Evolutionary conservation across 2,113 vertebrate genomes (phyloP).

Genomic region (Rattus rattus): DNA sequence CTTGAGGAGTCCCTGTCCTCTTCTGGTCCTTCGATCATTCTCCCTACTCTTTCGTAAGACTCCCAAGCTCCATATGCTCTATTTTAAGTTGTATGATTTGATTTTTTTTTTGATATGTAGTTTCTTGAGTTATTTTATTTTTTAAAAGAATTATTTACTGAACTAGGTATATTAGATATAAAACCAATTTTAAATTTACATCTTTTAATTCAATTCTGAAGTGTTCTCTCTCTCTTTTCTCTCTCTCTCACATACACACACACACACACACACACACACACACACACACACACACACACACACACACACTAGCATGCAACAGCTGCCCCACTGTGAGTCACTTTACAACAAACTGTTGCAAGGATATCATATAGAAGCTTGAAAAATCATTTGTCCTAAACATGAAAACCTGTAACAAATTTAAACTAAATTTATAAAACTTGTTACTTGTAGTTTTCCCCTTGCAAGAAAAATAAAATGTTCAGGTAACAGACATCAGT

Average conservation of each 20-base stretch:
- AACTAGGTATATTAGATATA: conserved; percentile 92
- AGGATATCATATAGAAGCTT: conserved; percentile 83
- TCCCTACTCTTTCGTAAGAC: too few species aligned
- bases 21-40: too few species aligned
- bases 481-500: conserved; percentile 91
- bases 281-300: conserved; percentile 17
- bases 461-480: conserved; percentile 86
- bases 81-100: too few species aligned
- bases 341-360: conserved; percentile 87
- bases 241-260: conserved; percentile 77
- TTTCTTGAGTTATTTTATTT: too few species aligned
- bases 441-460: conserved; percentile 86
- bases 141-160: conserved; percentile 87
- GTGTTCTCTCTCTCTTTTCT: conserved; percentile 58
- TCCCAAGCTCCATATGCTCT: too few species aligned
- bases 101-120: too few species aligned
- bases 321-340: conserved; percentile 81
- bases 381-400: conserved; percentile 87
- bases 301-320: conserved; percentile 82
- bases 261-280: conserved; percentile 83
- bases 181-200: conserved; percentile 91
- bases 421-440: conserved; percentile 93
- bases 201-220: conserved; percentile 88
- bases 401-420: conserved; percentile 92
- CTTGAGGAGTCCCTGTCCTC: too few species aligned